These are phyloP conservation scores for Philonicus albiceps DNA, from an alignment of 2,888 invertebrate genomes.

Conservation along the genomic window DNA sequence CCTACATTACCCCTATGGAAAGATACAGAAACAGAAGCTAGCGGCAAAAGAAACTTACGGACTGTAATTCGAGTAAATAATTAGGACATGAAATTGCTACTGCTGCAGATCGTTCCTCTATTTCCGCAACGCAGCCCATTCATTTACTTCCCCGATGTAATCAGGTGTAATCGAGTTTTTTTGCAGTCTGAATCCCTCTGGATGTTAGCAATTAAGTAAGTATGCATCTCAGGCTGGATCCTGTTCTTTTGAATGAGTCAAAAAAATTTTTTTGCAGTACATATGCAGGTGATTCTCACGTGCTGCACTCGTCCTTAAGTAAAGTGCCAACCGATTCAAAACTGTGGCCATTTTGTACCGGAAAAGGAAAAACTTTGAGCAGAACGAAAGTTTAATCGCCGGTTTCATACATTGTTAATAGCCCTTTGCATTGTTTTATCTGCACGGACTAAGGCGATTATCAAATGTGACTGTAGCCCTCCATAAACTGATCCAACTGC, in stretches of 20 bases:
- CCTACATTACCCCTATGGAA: too few relatives aligned
- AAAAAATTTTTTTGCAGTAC: neutral
- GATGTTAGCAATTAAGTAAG: neutral
- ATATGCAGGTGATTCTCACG: slow-evolving; percentile 7
- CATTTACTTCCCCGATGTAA: neutral
- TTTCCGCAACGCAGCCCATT: neutral
- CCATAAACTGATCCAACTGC: slow-evolving; percentile 16
- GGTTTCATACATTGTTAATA: slow-evolving; percentile 26
- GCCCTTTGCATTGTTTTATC: slow-evolving; percentile 38
- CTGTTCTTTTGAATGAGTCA: neutral
- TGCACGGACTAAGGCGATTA: slow-evolving; percentile 30
- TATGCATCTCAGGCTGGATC: neutral
- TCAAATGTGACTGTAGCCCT: slow-evolving; percentile 37
- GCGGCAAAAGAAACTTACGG: neutral
- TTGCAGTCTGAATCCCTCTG: neutral
- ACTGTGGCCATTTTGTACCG: neutral
- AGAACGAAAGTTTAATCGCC: slow-evolving; percentile 40
- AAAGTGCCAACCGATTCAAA: neutral
- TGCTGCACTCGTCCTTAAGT: neutral
- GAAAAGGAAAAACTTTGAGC: neutral
- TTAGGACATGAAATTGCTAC: neutral
- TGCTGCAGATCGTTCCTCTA: neutral
- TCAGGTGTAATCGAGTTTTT: neutral
- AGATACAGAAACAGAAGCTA: neutral
- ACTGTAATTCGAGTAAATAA: neutral